Evolutionary conservation across 2,888 invertebrate species (phyloP).

Genomic region (Nemotelus pantherinus): DNA sequence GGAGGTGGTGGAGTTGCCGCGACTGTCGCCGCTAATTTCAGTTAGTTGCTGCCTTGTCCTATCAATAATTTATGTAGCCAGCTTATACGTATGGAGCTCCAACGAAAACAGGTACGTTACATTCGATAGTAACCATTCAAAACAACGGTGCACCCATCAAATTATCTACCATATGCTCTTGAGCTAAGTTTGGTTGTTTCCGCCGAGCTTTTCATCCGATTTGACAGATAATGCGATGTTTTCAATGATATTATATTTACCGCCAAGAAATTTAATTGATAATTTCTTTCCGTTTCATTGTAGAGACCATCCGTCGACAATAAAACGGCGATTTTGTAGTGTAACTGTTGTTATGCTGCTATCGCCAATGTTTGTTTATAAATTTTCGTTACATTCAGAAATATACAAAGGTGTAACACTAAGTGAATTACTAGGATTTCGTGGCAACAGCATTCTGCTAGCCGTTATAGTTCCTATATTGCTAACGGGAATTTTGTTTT

Average conservation of each 20-base stretch:
- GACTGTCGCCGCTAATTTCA: slow-evolving; percentile 69
- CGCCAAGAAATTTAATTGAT: not conserved
- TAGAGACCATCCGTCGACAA: slow-evolving; percentile 89
- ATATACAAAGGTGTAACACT: slow-evolving; percentile 70
- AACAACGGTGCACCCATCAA: not conserved
- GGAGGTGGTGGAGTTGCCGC: slow-evolving; percentile 30
- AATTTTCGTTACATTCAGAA: slow-evolving; percentile 73
- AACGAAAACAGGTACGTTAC: slow-evolving; percentile 74
- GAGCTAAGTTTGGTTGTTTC: not conserved
- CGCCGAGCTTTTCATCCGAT: not conserved
- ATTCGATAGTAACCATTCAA: not conserved
- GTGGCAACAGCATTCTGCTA: slow-evolving; percentile 76
- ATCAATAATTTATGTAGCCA: slow-evolving; percentile 83
- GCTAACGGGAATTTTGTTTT: slow-evolving; percentile 81
- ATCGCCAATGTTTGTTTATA: slow-evolving; percentile 80
- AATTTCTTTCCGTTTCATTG: slow-evolving; percentile 54
- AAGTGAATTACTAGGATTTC: slow-evolving; percentile 78
- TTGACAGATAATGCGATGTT: slow-evolving; percentile 23
- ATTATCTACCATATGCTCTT: slow-evolving; percentile 8
- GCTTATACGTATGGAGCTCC: slow-evolving; percentile 87
- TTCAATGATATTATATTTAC: slow-evolving; percentile 9
- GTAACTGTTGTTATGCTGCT: slow-evolving; percentile 83
- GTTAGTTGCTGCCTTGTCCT: slow-evolving; percentile 79
- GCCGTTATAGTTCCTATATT: slow-evolving; percentile 79
- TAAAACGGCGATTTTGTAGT: slow-evolving; percentile 88